Evolutionary conservation across 2,113 vertebrate genomes (phyloP), one percentile per base, ranked within the genome.

Genomic region (Elephas maximus): DNA sequence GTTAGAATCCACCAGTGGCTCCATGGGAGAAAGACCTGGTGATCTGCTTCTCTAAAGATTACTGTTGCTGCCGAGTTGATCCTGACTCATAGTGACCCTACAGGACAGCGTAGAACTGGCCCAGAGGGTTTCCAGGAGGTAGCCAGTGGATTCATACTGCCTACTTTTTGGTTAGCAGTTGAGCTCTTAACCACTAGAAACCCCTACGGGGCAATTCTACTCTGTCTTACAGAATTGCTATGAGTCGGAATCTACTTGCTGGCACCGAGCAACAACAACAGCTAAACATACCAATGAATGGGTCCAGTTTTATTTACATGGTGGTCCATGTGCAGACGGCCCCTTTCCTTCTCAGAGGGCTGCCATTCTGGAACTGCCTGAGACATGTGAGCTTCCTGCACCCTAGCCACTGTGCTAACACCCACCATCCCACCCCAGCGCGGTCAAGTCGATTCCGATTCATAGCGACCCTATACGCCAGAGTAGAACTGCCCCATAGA

Each of bases 261-360:
- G 73, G 73, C 21, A 8, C 21, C 6, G 37, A 74, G 37, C 73
- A 74, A 73, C 73, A 74, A 26, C 73, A 74, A 37, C 20, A 20
- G 21, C 20, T 6, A 77, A 86, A 77, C n/a, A 41, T 60, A 63
- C 7, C 26, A 48, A 84, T 62, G 37, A 88, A 51, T 48, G 20
- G 30, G 2, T 77, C 37, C 41, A 12, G 17, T 67, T 97, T 96
- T 96, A 74, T n/a, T 94, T 87, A 6, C 28, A 20, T 41, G 77
- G 60, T n/a, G 53, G 14, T 53, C 2, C 14, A 18, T 30, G 5
- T 11, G 11, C 18, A 51, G 30, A 45, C 0, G 5, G 26, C 85
- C 23, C 53, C 80, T 94, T 93, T 82, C 48, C 37, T 18, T 51
- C 0, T 48, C 51, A 78, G 21, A 45, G 26, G 44, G n/a, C 91